Conservation (phyloP, 1,140 invertebrate species). For the Popillia japonica region DNA sequence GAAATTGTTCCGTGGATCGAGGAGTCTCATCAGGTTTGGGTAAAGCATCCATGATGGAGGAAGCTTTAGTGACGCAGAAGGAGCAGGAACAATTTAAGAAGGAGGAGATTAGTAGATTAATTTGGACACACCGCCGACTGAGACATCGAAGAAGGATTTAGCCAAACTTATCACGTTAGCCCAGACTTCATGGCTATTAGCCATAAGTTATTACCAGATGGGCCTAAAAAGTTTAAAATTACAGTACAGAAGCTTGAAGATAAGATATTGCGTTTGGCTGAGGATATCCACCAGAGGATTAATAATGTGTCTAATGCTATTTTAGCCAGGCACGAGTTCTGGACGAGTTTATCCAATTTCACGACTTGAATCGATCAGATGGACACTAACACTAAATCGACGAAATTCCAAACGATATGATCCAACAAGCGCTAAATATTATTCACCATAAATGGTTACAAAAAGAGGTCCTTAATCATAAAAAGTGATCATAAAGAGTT, state of each 20-base stretch:
- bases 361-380: slow-evolving; percentile 75
- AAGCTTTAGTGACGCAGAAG: slow-evolving; percentile 79
- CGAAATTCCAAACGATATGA: slow-evolving; percentile 80
- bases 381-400: slow-evolving; percentile 74
- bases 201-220: slow-evolving; percentile 78
- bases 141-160: slow-evolving; percentile 77
- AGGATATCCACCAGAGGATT: slow-evolving; percentile 75
- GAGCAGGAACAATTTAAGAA: slow-evolving; percentile 73
- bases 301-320: slow-evolving; percentile 83
- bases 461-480: slow-evolving; percentile 70
- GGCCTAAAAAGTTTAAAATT: slow-evolving; percentile 73
- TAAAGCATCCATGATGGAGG: slow-evolving; percentile 77
- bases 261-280: slow-evolving; percentile 74
- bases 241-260: slow-evolving; percentile 77
- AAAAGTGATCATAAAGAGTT: slow-evolving; percentile 74
- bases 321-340: slow-evolving; percentile 83
- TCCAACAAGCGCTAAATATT: slow-evolving; percentile 77
- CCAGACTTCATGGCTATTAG: slow-evolving; percentile 81
- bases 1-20: slow-evolving; percentile 90
- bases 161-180: slow-evolving; percentile 78
- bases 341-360: slow-evolving; percentile 81
- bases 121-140: slow-evolving; percentile 71
- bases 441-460: slow-evolving; percentile 75
- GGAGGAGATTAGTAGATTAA: slow-evolving; percentile 74
- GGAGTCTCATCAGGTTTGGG: slow-evolving; percentile 75